Base-by-base conservation (phyloP, 2,113 vertebrate genomes). In the Xenotilapia longispinis region DNA sequence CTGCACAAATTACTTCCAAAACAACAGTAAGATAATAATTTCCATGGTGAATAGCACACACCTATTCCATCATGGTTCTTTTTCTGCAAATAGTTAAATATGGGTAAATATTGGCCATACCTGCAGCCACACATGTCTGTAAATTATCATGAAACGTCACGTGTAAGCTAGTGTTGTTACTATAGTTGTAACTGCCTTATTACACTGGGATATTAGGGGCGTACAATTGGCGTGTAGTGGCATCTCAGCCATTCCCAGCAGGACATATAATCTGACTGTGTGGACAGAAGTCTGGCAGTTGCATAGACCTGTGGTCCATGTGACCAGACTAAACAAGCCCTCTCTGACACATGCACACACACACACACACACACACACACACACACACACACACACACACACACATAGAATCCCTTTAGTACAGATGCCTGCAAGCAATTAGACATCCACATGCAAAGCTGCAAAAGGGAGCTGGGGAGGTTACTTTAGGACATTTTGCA, bases 401-500 rank as follows among this genome's bases (percentile, higher is more conserved):
- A 45, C 82, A 82, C 73, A 82, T 1, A 88, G 15, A 91, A 91
- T 91, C 94, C 88, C 83, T 86, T 91, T 89, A 96, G 89, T 97
- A 93, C 95, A 95, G 82, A 95, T 94, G 93, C 94, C 94, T 88
- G 89, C 91, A 93, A 94, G 94, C 95, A 96, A 96, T 95, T 95
- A 95, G 84, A 93, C 79, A 84, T 94, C 91, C 88, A 90, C 88
- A 95, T 96, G 92, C 91, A 93, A 88, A 92, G 90, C 90, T 91
- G 79, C 85, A 91, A 88, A 88, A 82, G 91, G 87, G 91, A 88
- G 87, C 89, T 47, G 21, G 84, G 65, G 86, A 94, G 97, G 96
- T 97, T 97, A 96, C 97, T 97, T 94, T 95, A 92, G 96, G 96
- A 94, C 96, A 90, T 88, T 94, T 92, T 70, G 82, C n/a, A 84